phyloP scores from a whole-genome alignment of 2,888 invertebrate species.

The Lasiommata megera region DNA sequence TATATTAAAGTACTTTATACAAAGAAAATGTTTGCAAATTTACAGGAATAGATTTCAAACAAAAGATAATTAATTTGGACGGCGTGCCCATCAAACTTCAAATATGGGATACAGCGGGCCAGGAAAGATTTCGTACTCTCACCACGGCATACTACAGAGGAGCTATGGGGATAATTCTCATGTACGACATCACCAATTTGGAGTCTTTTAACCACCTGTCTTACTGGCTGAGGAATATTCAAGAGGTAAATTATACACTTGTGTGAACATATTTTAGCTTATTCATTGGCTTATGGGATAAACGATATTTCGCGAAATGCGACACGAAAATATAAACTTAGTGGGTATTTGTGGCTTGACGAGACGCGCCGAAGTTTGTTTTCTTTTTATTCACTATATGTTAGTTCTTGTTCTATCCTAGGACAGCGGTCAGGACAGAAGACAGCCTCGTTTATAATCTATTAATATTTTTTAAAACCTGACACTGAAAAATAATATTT shows the following conservation, averaged over 20 bases:
- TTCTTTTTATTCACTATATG: too few species aligned
- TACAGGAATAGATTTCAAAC: slow-evolving; percentile 94
- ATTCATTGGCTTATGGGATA: too few species aligned
- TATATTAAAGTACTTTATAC: too few species aligned
- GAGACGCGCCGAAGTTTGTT: too few species aligned
- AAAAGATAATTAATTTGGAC: slow-evolving; percentile 93
- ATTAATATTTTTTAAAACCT: too few species aligned
- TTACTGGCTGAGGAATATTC: slow-evolving; percentile 95
- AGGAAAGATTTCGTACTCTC: slow-evolving; percentile 87
- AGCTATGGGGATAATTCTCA: slow-evolving; percentile 94
- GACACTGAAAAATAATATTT: too few species aligned
- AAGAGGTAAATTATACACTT: slow-evolving; percentile 88
- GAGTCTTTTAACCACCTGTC: slow-evolving; percentile 95
- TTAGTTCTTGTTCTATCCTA: too few species aligned
- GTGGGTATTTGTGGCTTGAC: too few species aligned
- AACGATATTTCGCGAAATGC: too few species aligned
- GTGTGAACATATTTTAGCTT: not conserved
- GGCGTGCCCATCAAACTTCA: slow-evolving; percentile 92
- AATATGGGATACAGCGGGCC: slow-evolving; percentile 95
- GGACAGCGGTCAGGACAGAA: too few species aligned
- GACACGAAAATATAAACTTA: too few species aligned
- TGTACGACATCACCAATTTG: slow-evolving; percentile 94
- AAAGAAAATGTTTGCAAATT: slow-evolving; percentile 40
- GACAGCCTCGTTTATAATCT: too few species aligned
- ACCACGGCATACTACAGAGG: slow-evolving; percentile 95